Evolutionary conservation across 2,113 vertebrate species (phyloP), one percentile per base, ranked within the genome.

Genomic region (Psophia crepitans): DNA sequence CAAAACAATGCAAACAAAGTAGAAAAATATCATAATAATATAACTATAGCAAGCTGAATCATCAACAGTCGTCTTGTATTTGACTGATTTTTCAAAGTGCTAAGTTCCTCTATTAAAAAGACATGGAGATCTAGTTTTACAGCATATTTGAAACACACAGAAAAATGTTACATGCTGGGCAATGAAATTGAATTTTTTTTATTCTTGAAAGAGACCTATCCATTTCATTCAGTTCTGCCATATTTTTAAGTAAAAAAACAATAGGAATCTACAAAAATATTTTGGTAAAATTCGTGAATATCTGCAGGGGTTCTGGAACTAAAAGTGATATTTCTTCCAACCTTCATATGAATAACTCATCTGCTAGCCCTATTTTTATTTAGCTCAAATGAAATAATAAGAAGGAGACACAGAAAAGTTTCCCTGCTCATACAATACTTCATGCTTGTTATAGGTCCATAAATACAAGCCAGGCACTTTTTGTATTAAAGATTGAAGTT

Each of bases 181-280:
- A 97, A 97, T 96, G 97, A 98, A 98, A 98, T 97, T 98, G 97
- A 98, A 60, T 96, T 93, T 98, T 97, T 96, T 95, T 97, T 98
- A 69, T 96, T 98, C 94, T 98, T 98, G 95, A 97, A 98, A 96
- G 82, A 97, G 87, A 87, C 61, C 91, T 97, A 97, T 97, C 96
- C 90, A 95, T 97, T 98, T 98, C 90, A 54, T 98, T 98, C 97
- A 96, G 66, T 92, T 97, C 92, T 97, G 96, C 92, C 94, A 95
- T 96, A 96, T 96, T 98, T 98, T 98, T 97, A 96, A 97, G 95
- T 95, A 97, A 97, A 98, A 97, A 97, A 97, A 92, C 96, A 98
- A 98, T 96, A 96, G 91, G 97, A 97, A 97, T 96, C 94, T 95
- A 92, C 83, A 97, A 98, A 98, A 98, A 97, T 98, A 98, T 98